Percentiles rank a stretch among this genome's conserved stretches.
These are phyloP conservation scores for Takifugu ocellatus DNA, from an alignment of 2,797 vertebrate genomes.

Conservation along the genomic window DNA sequence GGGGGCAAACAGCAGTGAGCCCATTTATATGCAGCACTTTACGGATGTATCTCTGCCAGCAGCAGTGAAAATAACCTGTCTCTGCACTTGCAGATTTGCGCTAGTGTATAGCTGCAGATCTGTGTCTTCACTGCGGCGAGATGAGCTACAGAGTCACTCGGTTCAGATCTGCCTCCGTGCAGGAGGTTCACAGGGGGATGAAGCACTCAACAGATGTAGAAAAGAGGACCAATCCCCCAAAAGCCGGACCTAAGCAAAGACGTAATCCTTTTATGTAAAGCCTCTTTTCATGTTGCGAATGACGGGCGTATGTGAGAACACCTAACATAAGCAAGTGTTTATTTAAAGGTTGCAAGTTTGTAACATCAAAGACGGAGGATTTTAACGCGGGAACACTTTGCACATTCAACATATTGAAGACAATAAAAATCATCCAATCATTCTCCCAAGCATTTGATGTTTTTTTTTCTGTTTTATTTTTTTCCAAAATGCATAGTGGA, in stretches of 20 bases:
- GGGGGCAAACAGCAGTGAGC: constrained; percentile 34
- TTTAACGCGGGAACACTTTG: constrained; percentile 18
- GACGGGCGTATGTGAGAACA: constrained; percentile 30
- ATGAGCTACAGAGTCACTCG: constrained; percentile 27
- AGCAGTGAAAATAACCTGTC: constrained; percentile 26
- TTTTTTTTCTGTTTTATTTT: no score
- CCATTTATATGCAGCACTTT: constrained; percentile 35
- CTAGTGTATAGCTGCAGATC: constrained; percentile 6
- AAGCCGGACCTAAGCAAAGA: constrained; percentile 25
- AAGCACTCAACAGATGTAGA: constrained; percentile 29
- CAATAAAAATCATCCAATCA: not conserved
- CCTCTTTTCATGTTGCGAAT: constrained; percentile 38
- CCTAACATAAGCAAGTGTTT: constrained; percentile 38
- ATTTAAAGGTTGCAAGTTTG: constrained; percentile 34
- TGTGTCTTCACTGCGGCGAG: constrained; percentile 29
- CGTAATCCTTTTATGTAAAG: constrained; percentile 43
- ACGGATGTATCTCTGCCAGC: constrained; percentile 16
- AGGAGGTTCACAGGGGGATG: constrained; percentile 38
- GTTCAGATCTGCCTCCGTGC: constrained; percentile 29
- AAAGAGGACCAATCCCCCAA: constrained; percentile 24
- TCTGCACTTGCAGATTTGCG: constrained; percentile 8
- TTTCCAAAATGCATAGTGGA: no score
- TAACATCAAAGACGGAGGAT: constrained; percentile 30
- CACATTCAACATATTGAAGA: constrained; percentile 8
- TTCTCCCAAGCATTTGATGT: no score